Base-by-base conservation (phyloP, 2,888 invertebrate genomes). In the Agrilus cyanescens region DNA sequence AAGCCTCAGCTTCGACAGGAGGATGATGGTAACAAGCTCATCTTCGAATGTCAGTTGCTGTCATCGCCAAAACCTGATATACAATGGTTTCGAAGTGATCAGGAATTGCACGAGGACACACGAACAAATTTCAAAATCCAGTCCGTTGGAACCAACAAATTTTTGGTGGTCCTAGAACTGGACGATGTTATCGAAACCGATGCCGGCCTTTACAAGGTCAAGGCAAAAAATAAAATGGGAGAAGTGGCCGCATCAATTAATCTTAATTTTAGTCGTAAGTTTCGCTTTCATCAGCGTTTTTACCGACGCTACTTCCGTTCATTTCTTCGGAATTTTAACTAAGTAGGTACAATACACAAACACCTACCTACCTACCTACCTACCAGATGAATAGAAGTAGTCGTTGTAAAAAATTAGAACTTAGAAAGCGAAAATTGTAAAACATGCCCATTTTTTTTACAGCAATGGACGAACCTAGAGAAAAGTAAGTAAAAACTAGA, bases 211-310 rank as follows among this genome's bases (percentile, higher is more conserved):
- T 97, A 96, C 75, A 90, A 91, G 73, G 91, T 94, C 68, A 90
- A 88, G 73, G 93, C 93, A 57, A 93, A 90, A 73, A 95, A 93
- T 70, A 88, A 88, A 73, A 88, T 89, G 77, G 96, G 96, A 65
- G 94, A 95, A 78, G 91, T 94, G 66, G 86, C 91, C 61, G 91
- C 93, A 57, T 93, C 93, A 62, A 91, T 94, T 70, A 94, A 93
- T 67, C 82, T 96, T 69, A 95, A 95, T 76, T 93, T 95, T 69
- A 91, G 90, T 74, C 94, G 95, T 95, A 73, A 89, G 91, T 88
- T 64, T 56, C 12, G 16, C 25, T 25, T 25, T 25, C 25, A 10
- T 25, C 25, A 2, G 10, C 25, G 4, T 25, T 10, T 8, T 10
- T 25, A 25, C 10, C 10, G 20, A 20, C 20, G 3, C 25, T 25